phyloP scores from a whole-genome alignment of 2,888 invertebrate species.

The Trimorus sp. region DNA sequence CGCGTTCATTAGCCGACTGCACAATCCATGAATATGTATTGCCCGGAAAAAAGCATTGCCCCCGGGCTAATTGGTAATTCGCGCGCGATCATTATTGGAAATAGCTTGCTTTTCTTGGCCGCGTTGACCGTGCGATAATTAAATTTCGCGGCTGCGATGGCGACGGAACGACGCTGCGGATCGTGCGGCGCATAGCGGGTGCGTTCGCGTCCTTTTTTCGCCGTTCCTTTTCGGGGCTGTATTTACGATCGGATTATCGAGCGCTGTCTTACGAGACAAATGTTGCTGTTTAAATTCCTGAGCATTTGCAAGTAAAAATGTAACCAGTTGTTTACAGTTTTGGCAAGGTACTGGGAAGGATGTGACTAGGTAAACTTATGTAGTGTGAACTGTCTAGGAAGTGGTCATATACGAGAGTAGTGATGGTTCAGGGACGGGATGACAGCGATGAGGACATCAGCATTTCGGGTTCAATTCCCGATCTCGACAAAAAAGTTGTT shows the following conservation, averaged over 20 bases:
- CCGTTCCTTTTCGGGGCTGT: background rate
- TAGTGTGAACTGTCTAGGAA: too few species aligned
- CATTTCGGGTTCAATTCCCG: too few species aligned
- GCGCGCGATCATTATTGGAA: constrained; percentile 42
- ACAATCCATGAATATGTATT: constrained; percentile 29
- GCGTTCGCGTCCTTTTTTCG: constrained; percentile 17
- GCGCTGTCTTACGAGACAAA: constrained; percentile 31
- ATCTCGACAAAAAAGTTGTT: too few species aligned
- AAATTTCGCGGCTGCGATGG: constrained; percentile 46
- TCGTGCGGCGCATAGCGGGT: constrained; percentile 7
- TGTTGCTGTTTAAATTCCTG: constrained; percentile 39
- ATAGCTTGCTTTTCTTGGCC: constrained; percentile 34
- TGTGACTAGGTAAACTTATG: too few species aligned
- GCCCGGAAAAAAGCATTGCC: constrained; percentile 26
- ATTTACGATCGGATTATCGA: constrained; percentile 32
- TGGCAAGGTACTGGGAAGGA: too few species aligned
- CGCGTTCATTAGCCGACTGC: constrained; percentile 3
- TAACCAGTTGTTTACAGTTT: too few species aligned
- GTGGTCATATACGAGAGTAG: too few species aligned
- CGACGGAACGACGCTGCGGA: constrained; percentile 21
- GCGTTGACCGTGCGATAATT: constrained; percentile 43
- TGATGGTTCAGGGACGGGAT: too few species aligned
- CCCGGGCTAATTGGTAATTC: constrained; percentile 27
- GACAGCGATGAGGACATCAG: too few species aligned
- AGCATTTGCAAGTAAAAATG: too few species aligned